A percentile compares a stretch with the other conserved stretches of the same genome.
phyloP scores from a whole-genome alignment of 1,140 invertebrate genomes.

The Drosophila yakuba region DNA sequence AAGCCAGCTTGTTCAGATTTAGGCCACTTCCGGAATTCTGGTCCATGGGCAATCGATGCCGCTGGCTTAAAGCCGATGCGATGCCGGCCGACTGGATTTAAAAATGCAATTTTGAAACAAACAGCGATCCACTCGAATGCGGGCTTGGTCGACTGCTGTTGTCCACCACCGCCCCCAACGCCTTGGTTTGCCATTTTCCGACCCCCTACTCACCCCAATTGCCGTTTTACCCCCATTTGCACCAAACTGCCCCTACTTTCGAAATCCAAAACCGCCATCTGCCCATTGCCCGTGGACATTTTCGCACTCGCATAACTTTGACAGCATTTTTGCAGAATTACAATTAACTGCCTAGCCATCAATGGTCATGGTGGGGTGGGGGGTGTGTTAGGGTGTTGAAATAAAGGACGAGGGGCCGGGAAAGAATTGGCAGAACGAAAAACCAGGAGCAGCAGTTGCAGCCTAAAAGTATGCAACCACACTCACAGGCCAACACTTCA shows the following conservation, averaged over 20 bases:
- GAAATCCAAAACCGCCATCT: slow-evolving; percentile 30
- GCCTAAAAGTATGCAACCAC: slow-evolving; percentile 58
- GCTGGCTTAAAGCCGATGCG: slow-evolving; percentile 18
- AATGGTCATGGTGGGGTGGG: slow-evolving; percentile 7
- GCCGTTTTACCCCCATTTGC: background rate
- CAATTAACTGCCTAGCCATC: slow-evolving; percentile 68
- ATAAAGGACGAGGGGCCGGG: too few species aligned
- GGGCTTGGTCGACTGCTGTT: slow-evolving; percentile 29
- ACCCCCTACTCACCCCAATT: background rate
- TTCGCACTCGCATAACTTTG: slow-evolving; percentile 81
- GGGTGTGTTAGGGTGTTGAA: background rate
- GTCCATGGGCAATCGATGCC: slow-evolving; percentile 32
- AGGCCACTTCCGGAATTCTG: slow-evolving; percentile 34
- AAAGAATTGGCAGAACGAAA: slow-evolving; percentile 10
- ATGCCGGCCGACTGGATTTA: slow-evolving; percentile 29
- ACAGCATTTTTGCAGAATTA: slow-evolving; percentile 77
- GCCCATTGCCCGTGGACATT: slow-evolving; percentile 62
- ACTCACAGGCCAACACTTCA: slow-evolving; percentile 26
- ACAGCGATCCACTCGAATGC: slow-evolving; percentile 52
- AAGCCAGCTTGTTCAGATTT: slow-evolving; percentile 35
- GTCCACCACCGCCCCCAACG: background rate
- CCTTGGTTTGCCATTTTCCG: background rate
- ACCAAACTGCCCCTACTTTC: slow-evolving; percentile 1
- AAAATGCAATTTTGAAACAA: slow-evolving; percentile 57
- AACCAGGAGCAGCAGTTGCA: slow-evolving; percentile 34